Base-by-base conservation (phyloP, 1,140 invertebrate genomes). In the Charaxes varanes region DNA sequence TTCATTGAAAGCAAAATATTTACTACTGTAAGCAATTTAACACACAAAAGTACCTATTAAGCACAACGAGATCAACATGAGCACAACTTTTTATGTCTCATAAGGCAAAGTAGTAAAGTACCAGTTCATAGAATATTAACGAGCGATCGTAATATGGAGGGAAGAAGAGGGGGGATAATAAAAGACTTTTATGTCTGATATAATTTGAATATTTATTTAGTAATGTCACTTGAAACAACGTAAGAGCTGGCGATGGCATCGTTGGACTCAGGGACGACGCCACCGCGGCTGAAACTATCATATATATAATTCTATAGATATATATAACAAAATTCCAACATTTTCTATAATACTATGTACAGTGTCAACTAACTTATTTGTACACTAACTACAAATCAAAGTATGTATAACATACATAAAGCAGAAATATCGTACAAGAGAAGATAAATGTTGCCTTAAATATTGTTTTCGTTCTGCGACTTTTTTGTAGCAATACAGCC, bases 161-260 rank as follows among this genome's bases (percentile, higher is more conserved):
- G 23, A 4, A n/a, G 17, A 71, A 18, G 8, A 28, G 31, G 46
- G 36, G 11, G 23, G 4, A n/a, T 21, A 71, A 67, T 64, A 53
- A 76, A 76, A 77, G 22, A 19, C 56, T 31, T 40, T 28, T 44
- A 41, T 58, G 47, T n/a, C n/a, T 64, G 71, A 77, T 78, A 76
- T 77, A 74, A 79, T 77, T 77, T 78, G 68, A 77, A 78, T 80
- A 78, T 80, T 83, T 83, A 83, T 83, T 80, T 77, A 57, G 62
- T 83, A 83, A 83, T 83, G 76, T 79, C 79, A 83, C 74, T 74
- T 47, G 64, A 71, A 76, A 79, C 66, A 83, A 83, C 73, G 59
- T 33, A 70, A 68, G 53, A 70, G 62, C 67, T 14, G 33, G 72
- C 73, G 73, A 44, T 60, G 69, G 58, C 26, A 58, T 49, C 62